Conservation (phyloP, 2,797 vertebrate species). For the Discoglossus pictus region DNA sequence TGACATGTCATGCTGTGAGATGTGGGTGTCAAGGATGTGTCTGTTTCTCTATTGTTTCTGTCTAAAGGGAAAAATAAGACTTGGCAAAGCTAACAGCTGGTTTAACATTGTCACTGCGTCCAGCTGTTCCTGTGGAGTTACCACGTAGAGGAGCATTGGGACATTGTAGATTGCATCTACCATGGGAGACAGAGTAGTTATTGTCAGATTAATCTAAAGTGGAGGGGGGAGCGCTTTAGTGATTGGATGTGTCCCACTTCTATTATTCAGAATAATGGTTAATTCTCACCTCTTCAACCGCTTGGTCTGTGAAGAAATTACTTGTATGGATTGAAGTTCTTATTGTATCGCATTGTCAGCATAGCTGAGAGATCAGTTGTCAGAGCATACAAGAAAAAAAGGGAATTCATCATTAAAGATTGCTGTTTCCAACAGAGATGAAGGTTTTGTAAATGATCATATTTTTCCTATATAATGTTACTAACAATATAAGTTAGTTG, state of each 20-base stretch:
- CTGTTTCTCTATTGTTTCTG: conserved; percentile 52
- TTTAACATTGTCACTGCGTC: conserved; percentile 59
- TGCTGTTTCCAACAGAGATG: conserved; percentile 57
- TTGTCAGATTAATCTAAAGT: conserved; percentile 65
- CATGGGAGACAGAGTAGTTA: conserved; percentile 62
- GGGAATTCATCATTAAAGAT: conserved; percentile 72
- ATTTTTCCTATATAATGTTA: conserved; percentile 50
- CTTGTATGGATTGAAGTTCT: conserved; percentile 62
- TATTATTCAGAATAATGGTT: conserved; percentile 58
- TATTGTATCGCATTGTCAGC: conserved; percentile 66
- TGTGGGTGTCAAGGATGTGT: conserved; percentile 45
- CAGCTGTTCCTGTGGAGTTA: conserved; percentile 55
- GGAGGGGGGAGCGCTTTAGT: conserved; percentile 58
- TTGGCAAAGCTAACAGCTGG: conserved; percentile 46
- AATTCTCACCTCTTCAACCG: conserved; percentile 59
- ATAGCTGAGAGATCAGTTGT: conserved; percentile 62
- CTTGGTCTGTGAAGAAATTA: conserved; percentile 57
- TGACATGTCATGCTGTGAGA: conserved; percentile 47
- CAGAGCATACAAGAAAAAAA: conserved; percentile 69
- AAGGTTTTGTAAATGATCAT: conserved; percentile 51
- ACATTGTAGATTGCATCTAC: conserved; percentile 44
- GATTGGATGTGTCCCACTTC: conserved; percentile 50
- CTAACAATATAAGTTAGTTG: no score
- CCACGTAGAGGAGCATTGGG: conserved; percentile 44
- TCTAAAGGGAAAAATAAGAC: conserved; percentile 54